These are phyloP conservation scores for Ditylenchus weischeri DNA, from an alignment of 2,888 invertebrate species.

Conservation along the genomic window DNA sequence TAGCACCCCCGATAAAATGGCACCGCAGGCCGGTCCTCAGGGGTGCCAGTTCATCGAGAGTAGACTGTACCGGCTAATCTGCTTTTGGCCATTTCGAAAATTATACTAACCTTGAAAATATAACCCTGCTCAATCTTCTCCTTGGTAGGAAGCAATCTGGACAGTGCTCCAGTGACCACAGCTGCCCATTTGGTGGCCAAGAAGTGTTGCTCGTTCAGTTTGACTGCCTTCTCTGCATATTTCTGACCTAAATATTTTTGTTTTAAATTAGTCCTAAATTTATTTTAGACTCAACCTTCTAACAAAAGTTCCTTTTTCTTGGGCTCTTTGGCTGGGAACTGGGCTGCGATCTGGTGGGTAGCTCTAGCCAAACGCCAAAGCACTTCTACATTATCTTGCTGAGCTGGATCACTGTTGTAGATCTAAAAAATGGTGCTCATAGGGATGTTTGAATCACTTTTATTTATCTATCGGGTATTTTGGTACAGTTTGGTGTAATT, in stretches of 20 bases:
- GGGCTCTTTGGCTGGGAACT: conserved; percentile 33
- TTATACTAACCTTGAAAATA: conserved; percentile 45
- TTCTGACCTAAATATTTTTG: conserved; percentile 44
- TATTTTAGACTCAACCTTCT: conserved; percentile 36
- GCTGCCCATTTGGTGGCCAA: conserved; percentile 52
- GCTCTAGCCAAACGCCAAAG: conserved; percentile 50
- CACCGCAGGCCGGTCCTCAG: too few species aligned
- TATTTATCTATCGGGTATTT: too few species aligned
- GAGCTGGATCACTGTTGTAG: conserved; percentile 28
- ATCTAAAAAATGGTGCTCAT: conserved; percentile 24
- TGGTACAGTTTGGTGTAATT: too few species aligned
- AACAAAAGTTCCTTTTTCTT: conserved; percentile 44
- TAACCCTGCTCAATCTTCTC: conserved; percentile 55
- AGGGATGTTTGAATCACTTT: too few species aligned
- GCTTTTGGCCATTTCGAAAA: too few species aligned
- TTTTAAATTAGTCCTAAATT: conserved; percentile 1
- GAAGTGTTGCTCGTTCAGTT: conserved; percentile 41
- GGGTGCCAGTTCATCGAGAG: too few species aligned
- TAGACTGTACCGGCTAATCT: too few species aligned
- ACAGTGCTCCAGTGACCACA: conserved; percentile 44
- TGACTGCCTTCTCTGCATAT: conserved; percentile 44
- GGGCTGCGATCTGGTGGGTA: conserved; percentile 35
- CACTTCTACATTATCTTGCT: conserved; percentile 37
- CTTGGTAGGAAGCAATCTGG: conserved; percentile 52
- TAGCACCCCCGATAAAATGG: too few species aligned